Conservation (phyloP, 2,113 vertebrate genomes). For the Clinocottus analis region DNA sequence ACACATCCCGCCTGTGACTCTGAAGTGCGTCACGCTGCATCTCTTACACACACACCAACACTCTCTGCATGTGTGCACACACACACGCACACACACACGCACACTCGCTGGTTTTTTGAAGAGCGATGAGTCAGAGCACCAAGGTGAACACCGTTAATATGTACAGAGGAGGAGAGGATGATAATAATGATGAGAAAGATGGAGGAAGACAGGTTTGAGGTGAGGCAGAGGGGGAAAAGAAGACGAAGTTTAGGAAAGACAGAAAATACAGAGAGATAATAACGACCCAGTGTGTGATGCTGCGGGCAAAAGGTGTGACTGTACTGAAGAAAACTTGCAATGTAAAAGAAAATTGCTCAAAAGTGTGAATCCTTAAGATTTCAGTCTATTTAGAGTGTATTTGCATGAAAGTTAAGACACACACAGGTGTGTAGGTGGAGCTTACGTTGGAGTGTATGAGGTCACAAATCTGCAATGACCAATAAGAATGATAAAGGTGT, state of each 20-base stretch:
- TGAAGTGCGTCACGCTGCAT: slow-evolving; percentile 70
- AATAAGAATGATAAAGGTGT: not conserved
- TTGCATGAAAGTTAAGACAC: not conserved
- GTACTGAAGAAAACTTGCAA: not conserved
- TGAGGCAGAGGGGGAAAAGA: not conserved
- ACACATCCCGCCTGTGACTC: slow-evolving; percentile 52
- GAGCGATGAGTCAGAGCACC: slow-evolving; percentile 64
- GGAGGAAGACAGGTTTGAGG: slow-evolving; percentile 4
- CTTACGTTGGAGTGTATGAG: not conserved
- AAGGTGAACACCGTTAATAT: slow-evolving; percentile 51
- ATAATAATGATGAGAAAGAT: slow-evolving; percentile 16
- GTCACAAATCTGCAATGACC: not conserved
- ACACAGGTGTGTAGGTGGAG: not conserved
- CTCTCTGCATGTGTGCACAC: slow-evolving; percentile 16
- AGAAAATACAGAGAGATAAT: not conserved
- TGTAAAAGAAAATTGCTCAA: not conserved
- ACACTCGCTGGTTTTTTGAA: not conserved
- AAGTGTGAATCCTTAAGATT: too few relatives aligned
- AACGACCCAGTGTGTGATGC: not conserved
- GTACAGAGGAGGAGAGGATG: not conserved
- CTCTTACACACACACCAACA: slow-evolving; percentile 37
- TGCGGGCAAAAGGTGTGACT: not conserved
- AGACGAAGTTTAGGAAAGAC: slow-evolving; percentile 6
- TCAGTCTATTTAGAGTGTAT: too few relatives aligned
- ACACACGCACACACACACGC: too few relatives aligned